These are phyloP conservation scores for Sinocyclocheilus anshuiensis DNA, from an alignment of 2,113 vertebrate species.

Conservation along the genomic window DNA sequence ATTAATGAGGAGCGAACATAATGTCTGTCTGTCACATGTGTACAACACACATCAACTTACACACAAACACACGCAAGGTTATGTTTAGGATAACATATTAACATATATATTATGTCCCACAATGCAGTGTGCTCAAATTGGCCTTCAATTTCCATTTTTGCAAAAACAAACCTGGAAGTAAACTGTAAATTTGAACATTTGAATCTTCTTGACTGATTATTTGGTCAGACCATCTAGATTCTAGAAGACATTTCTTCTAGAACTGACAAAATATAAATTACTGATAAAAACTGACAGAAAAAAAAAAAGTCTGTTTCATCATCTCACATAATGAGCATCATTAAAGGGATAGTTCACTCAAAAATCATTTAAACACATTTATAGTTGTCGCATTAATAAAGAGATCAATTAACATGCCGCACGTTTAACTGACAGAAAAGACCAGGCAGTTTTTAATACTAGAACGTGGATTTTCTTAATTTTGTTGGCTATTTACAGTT, in stretches of 20 bases:
- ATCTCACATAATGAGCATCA: background rate
- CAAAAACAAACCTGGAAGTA: background rate
- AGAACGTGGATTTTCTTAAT: too few species aligned
- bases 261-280: background rate
- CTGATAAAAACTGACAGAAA: too few species aligned
- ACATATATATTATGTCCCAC: background rate
- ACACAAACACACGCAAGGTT: background rate
- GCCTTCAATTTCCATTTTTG: background rate
- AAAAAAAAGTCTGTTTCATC: background rate
- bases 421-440: too few species aligned
- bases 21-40: conserved; percentile 41
- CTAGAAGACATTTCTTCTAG: background rate
- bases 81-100: background rate
- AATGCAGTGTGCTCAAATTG: background rate
- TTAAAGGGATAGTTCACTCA: background rate
- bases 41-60: conserved; percentile 2
- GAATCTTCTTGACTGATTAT: background rate
- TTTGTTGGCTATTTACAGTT: too few species aligned
- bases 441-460: too few species aligned
- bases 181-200: background rate
- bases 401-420: too few species aligned
- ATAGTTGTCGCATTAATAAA: too few species aligned
- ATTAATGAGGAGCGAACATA: conserved; percentile 46
- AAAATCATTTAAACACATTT: background rate
- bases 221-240: background rate